A percentile compares a stretch with the other conserved stretches of the same genome.
Conservation (phyloP, 2,113 vertebrate species). For the Cochlearius cochlearius region DNA sequence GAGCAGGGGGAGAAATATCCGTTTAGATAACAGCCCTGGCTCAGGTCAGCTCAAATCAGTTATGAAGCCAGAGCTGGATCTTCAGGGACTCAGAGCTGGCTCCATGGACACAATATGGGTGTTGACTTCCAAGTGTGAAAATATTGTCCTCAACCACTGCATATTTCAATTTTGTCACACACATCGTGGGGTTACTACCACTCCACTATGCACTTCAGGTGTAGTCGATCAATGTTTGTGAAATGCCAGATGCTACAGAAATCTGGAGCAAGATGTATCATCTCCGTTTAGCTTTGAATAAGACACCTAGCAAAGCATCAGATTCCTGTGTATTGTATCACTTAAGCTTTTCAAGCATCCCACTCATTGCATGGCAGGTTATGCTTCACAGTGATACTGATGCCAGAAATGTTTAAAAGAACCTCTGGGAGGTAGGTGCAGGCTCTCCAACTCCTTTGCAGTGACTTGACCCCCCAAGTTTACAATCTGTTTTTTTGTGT, state of each 20-base stretch:
- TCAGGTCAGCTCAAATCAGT: background rate
- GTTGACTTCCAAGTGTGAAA: background rate
- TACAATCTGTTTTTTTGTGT: background rate
- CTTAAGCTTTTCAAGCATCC: background rate
- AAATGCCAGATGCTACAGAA: background rate
- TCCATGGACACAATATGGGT: background rate
- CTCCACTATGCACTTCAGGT: background rate
- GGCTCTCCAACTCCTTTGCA: background rate
- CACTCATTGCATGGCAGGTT: background rate
- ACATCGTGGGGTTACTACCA: background rate
- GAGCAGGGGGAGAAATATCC: background rate
- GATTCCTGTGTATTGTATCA: background rate
- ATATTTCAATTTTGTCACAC: background rate
- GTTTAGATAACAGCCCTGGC: background rate
- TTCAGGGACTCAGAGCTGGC: background rate
- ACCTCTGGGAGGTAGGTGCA: background rate
- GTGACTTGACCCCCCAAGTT: background rate
- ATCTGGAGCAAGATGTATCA: background rate
- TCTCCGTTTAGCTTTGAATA: background rate
- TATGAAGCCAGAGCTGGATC: background rate
- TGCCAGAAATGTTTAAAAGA: background rate
- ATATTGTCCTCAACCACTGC: background rate
- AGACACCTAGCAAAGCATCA: background rate
- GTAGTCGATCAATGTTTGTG: background rate
- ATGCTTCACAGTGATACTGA: background rate